A percentile compares a stretch with the other conserved stretches of the same genome.
Conservation (phyloP, 2,113 vertebrate genomes). For the Atractosteus spatula region DNA sequence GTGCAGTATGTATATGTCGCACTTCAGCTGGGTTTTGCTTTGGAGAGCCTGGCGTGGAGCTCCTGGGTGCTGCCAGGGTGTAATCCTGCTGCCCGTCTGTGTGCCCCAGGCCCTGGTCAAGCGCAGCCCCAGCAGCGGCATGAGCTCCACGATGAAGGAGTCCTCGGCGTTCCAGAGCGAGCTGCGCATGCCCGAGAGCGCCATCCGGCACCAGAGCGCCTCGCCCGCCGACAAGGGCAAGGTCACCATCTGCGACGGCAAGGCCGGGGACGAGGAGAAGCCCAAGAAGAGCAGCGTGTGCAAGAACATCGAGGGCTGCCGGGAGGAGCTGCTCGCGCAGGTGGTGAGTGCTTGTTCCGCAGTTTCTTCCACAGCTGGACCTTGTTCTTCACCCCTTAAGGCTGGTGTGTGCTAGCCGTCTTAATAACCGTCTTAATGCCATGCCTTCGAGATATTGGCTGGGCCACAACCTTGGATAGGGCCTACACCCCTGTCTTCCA, state of each 20-base stretch:
- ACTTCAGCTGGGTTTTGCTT: too few relatives aligned
- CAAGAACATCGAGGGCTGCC: slow-evolving; percentile 91
- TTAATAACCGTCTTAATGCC: too few relatives aligned
- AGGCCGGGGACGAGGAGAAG: slow-evolving; percentile 84
- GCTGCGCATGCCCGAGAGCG: slow-evolving; percentile 84
- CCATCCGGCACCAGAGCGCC: slow-evolving; percentile 81
- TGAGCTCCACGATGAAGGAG: slow-evolving; percentile 95
- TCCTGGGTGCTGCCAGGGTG: too few relatives aligned
- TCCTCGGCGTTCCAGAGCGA: slow-evolving; percentile 93
- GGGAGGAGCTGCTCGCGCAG: slow-evolving; percentile 87
- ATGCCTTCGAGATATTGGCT: too few relatives aligned
- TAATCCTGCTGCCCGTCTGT: slow-evolving; percentile 6
- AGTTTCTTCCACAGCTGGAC: too few relatives aligned
- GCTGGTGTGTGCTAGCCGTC: too few relatives aligned
- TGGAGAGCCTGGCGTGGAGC: too few relatives aligned
- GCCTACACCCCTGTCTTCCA: too few relatives aligned
- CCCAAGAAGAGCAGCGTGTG: slow-evolving; percentile 95
- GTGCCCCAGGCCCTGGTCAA: slow-evolving; percentile 85
- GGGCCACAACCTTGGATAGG: too few relatives aligned
- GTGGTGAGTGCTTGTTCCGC: slow-evolving; percentile 58
- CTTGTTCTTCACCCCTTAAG: too few relatives aligned
- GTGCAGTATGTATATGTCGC: too few relatives aligned
- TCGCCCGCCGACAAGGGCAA: slow-evolving; percentile 90
- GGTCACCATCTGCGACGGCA: slow-evolving; percentile 89
- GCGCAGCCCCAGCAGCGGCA: slow-evolving; percentile 92